Evolutionary conservation across 2,113 vertebrate species (phyloP).

Genomic region (Xenotilapia longispinis): DNA sequence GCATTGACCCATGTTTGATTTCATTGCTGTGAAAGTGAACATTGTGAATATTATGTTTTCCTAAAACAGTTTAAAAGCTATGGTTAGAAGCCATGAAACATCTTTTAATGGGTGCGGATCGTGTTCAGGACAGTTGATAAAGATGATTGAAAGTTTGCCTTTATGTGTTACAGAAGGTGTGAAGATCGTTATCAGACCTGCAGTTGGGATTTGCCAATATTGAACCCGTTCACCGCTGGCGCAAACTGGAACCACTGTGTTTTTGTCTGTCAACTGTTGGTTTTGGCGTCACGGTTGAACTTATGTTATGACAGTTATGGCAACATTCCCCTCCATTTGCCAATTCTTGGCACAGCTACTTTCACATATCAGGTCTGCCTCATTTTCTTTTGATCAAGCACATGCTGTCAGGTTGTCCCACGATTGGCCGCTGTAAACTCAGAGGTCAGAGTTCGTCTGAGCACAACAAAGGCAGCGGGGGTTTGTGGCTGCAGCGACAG

Average conservation of each 20-base stretch:
- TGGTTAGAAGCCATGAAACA: not conserved
- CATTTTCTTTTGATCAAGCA: not conserved
- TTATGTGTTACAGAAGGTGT: not conserved
- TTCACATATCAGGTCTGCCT: not conserved
- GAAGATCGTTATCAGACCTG: not conserved
- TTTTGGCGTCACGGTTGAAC: not conserved
- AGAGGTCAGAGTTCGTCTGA: conserved; percentile 28
- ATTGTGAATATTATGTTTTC: not conserved
- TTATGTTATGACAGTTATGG: not conserved
- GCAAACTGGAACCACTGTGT: not conserved
- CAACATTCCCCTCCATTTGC: not conserved
- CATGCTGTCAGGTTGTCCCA: conserved; percentile 43
- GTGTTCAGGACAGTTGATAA: not conserved
- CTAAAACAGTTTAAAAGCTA: not conserved
- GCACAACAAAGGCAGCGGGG: conserved; percentile 37
- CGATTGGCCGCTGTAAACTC: conserved; percentile 44
- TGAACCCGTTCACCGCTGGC: not conserved
- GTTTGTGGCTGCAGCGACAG: not conserved
- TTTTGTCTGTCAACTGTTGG: not conserved
- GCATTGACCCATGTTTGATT: not conserved
- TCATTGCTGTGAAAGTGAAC: not conserved
- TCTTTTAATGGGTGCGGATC: not conserved
- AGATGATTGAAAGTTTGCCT: not conserved
- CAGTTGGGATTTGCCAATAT: not conserved
- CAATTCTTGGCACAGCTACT: not conserved